Evolutionary conservation across 2,113 vertebrate genomes (phyloP).

Genomic region (Hiodon tergisus): DNA sequence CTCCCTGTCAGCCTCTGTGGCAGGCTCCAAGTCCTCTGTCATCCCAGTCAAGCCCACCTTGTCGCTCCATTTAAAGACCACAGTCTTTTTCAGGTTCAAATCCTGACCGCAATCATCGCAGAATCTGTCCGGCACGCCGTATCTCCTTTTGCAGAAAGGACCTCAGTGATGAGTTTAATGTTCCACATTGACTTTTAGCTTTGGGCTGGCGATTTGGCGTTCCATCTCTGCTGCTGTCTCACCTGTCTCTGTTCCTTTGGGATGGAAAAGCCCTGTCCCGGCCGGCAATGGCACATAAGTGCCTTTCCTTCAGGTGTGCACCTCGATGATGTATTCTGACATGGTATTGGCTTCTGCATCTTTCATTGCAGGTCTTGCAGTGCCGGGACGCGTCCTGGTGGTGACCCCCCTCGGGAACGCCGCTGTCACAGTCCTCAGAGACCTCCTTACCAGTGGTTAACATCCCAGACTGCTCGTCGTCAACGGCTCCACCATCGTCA

Average conservation of each 20-base stretch:
- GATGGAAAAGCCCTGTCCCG: slow-evolving; percentile 84
- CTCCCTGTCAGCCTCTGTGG: slow-evolving; percentile 40
- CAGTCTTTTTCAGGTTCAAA: slow-evolving; percentile 46
- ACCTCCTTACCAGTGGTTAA: slow-evolving; percentile 50
- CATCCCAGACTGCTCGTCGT: slow-evolving; percentile 55
- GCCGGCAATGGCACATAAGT: slow-evolving; percentile 81
- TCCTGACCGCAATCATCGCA: too few species aligned
- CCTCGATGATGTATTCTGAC: slow-evolving; percentile 89
- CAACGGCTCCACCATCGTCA: slow-evolving; percentile 63
- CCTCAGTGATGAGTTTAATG: too few species aligned
- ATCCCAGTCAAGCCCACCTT: slow-evolving; percentile 75
- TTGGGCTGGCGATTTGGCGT: too few species aligned
- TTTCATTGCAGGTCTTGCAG: slow-evolving; percentile 86
- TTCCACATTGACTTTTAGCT: too few species aligned
- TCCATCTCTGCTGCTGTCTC: slow-evolving; percentile 46
- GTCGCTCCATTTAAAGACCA: slow-evolving; percentile 81
- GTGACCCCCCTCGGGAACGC: slow-evolving; percentile 37
- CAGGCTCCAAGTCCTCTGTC: slow-evolving; percentile 55
- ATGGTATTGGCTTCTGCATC: slow-evolving; percentile 85
- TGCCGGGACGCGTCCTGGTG: slow-evolving; percentile 68
- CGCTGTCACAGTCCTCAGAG: slow-evolving; percentile 55
- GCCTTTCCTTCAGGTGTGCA: slow-evolving; percentile 81
- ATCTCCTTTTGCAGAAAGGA: too few species aligned
- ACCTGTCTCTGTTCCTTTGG: slow-evolving; percentile 92
- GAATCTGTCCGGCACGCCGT: too few species aligned